A percentile compares a stretch with the other conserved stretches of the same genome.
These are phyloP conservation scores for Elanus axillaris DNA, from an alignment of 2,113 vertebrate genomes.

Conservation along the genomic window DNA sequence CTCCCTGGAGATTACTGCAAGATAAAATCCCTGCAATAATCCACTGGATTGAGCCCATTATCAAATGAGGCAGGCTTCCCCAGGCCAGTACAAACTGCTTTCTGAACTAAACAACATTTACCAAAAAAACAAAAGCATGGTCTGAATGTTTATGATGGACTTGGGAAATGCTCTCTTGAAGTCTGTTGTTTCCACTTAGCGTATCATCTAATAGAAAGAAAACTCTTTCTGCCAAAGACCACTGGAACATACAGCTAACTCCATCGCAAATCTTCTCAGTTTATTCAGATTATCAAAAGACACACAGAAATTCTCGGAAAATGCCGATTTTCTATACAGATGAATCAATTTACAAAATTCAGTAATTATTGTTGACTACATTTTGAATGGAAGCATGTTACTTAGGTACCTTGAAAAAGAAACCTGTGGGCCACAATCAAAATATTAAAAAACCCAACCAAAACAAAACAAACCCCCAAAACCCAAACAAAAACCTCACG, in stretches of 20 bases:
- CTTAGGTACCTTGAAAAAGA: neutral
- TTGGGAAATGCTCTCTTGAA: neutral
- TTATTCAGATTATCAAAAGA: neutral
- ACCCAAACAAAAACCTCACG: neutral
- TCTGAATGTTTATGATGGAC: neutral
- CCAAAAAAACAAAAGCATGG: conserved; percentile 22
- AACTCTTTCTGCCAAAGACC: neutral
- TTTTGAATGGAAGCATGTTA: neutral
- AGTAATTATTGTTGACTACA: neutral
- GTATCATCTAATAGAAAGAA: neutral
- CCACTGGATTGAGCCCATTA: conserved; percentile 85
- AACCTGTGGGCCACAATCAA: neutral
- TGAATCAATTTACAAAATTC: neutral
- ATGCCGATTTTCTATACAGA: neutral
- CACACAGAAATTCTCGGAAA: neutral
- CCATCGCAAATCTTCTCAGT: neutral
- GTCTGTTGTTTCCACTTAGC: neutral
- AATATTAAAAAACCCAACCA: neutral
- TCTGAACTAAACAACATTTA: conserved; percentile 65
- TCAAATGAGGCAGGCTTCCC: conserved; percentile 76
- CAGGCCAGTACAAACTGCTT: conserved; percentile 60
- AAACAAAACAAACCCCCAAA: too few species aligned
- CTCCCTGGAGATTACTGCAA: conserved; percentile 78
- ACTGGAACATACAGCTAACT: neutral
- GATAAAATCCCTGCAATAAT: conserved; percentile 90